Evolutionary conservation across 2,113 vertebrate genomes (phyloP).

Genomic region (Sporophila hypoxantha): DNA sequence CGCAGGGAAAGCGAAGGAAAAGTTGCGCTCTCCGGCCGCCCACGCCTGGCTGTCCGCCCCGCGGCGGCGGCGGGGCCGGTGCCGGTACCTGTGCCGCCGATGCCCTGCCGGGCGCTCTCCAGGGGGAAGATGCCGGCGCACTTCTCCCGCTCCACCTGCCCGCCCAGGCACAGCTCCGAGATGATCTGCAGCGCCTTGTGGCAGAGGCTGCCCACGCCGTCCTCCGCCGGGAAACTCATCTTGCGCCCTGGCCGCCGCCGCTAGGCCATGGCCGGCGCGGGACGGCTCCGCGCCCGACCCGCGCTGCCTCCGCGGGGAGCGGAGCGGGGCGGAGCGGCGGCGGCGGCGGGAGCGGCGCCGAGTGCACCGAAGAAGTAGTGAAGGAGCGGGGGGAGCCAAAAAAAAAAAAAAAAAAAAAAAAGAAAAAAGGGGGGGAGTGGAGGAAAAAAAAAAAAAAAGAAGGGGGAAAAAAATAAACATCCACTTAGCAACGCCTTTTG

Average conservation of each 20-base stretch:
- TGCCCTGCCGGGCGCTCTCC: conserved; percentile 79
- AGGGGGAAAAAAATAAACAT: not conserved
- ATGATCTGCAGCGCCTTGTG: conserved; percentile 92
- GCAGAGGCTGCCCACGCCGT: conserved; percentile 87
- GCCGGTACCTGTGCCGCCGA: conserved; percentile 82
- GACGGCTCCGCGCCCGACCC: conserved; percentile 1
- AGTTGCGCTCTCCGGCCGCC: conserved; percentile 38
- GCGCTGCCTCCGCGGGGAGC: not conserved
- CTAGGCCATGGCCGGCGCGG: conserved; percentile 77
- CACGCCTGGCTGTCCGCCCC: conserved; percentile 19
- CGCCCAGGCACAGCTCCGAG: conserved; percentile 89
- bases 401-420: too few relatives aligned
- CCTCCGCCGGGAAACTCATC: conserved; percentile 85
- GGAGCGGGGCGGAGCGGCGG: not conserved
- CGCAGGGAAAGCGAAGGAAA: not conserved
- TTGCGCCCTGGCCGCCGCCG: not conserved
- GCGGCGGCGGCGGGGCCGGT: not conserved
- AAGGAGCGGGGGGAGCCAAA: too few relatives aligned
- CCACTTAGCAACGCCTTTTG: conserved; percentile 45
- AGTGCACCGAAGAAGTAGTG: too few relatives aligned
- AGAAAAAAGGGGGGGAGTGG: not conserved
- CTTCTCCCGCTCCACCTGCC: conserved; percentile 88
- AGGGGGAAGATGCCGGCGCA: conserved; percentile 88
- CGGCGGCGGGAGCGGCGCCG: not conserved
- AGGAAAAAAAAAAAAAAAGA: not conserved